A percentile compares a stretch with the other conserved stretches of the same genome.
Evolutionary conservation across 2,888 invertebrate species (phyloP).

Genomic region (Ellobium chinense): DNA sequence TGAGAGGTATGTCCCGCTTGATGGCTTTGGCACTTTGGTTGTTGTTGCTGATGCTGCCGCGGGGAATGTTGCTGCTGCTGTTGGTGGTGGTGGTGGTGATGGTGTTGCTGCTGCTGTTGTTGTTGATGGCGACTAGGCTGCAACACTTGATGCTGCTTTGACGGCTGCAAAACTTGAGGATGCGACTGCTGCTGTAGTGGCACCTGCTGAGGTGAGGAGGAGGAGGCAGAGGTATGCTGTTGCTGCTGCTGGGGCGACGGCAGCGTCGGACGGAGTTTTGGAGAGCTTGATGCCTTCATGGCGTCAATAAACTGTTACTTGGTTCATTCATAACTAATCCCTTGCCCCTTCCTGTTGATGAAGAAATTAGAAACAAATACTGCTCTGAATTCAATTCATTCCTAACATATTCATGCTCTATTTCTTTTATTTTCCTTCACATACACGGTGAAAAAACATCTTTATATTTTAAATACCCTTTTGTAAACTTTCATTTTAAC

Average conservation of each 20-base stretch:
- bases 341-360: not conserved
- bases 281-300: constrained; percentile 41
- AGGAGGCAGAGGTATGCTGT: constrained; percentile 1
- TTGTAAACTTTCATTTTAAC: no score
- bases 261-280: constrained; percentile 4
- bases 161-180: constrained; percentile 24
- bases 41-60: constrained; percentile 28
- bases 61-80: constrained; percentile 21
- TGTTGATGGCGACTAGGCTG: constrained; percentile 41
- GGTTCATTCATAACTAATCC: not conserved
- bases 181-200: constrained; percentile 19
- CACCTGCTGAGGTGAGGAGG: no score
- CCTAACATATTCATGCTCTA: not conserved
- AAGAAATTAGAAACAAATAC: not conserved
- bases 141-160: constrained; percentile 32
- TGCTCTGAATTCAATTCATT: not conserved
- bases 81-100: constrained; percentile 1
- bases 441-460: no score
- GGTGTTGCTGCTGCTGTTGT: constrained; percentile 28
- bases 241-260: constrained; percentile 26
- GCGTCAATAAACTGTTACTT: not conserved
- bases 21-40: constrained; percentile 17
- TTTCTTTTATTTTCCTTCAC: no score
- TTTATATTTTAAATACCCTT: no score
- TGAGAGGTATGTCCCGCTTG: not conserved